Evolutionary conservation across 2,113 vertebrate genomes (phyloP), one percentile per base, ranked within the genome.

Genomic region (Tachycineta bicolor): DNA sequence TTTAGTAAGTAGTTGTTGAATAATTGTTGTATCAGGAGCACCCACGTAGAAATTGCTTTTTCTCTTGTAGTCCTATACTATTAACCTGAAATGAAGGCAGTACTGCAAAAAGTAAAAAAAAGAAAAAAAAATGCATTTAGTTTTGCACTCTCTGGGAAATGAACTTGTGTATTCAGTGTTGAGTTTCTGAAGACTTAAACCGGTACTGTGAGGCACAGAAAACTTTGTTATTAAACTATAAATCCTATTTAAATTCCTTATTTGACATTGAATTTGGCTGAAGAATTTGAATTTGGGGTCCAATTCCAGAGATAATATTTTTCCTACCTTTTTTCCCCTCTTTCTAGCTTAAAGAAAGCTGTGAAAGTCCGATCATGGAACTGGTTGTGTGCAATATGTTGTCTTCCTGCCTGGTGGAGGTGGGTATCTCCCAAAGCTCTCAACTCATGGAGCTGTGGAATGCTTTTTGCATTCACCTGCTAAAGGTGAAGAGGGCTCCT

Each of bases 31-130:
- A 16, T 41, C 39, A 62, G 60, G 21, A 81, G 23, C 25, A 34
- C 10, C 12, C 0, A 2, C 0, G 0, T n/a, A 39, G 33, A 29
- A 33, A 50, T 52, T 24, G 19, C 18, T 55, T 78, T 56, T 33
- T 44, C 9, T 65, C 20, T 44, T 78, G 12, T 31, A 86, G 5
- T 22, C 29, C 55, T 68, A 1, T 29, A 37, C 2, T 20, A 4
- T 63, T 76, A 69, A 33, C 20, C 17, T 73, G 55, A 84, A 87
- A 68, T 63, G 52, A 55, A 53, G 5, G 4, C 4, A 13, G 47
- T 83, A 31, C 34, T 83, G 29, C 41, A 39, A 33, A 68, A 50
- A 70, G 10, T 11, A 26, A 41, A 69, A 59, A 13, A 37, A 58
- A 13, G 2, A 37, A 25, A 26, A 39, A 31, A 65, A 25, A 43